These are phyloP conservation scores for Heliconius charithonia DNA, from an alignment of 2,888 invertebrate genomes.

Conservation along the genomic window DNA sequence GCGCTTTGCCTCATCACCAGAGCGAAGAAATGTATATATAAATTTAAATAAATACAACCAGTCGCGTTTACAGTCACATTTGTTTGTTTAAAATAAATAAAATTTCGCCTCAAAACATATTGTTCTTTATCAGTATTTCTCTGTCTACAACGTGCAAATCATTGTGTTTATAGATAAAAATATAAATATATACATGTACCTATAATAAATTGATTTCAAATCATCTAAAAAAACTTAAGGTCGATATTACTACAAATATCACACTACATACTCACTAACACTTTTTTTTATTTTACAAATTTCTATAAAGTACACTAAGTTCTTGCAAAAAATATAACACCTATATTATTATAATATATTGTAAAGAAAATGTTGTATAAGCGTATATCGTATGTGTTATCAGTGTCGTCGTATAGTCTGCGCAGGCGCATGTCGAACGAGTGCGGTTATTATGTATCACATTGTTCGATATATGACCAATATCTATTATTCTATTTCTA, in stretches of 20 bases:
- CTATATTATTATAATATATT: background rate
- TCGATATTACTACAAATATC: too few relatives aligned
- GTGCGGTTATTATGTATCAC: background rate
- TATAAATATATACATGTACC: background rate
- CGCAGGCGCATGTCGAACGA: constrained; percentile 26
- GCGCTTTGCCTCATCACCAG: too few relatives aligned
- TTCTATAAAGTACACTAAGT: too few relatives aligned
- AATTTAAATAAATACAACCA: too few relatives aligned
- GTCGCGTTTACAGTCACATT: too few relatives aligned
- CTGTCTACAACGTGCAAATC: background rate
- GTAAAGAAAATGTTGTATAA: background rate
- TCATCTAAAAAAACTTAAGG: background rate
- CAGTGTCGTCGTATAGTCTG: constrained; percentile 39
- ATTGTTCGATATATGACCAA: background rate
- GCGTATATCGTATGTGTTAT: background rate
- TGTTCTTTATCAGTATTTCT: background rate
- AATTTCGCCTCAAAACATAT: background rate
- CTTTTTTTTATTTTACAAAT: too few relatives aligned
- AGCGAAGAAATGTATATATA: too few relatives aligned
- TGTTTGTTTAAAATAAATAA: too few relatives aligned
- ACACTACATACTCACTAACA: too few relatives aligned
- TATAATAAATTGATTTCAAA: background rate
- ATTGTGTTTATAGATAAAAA: background rate
- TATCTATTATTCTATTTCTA: constrained; percentile 1
- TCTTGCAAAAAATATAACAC: background rate